Conservation (phyloP, 2,113 vertebrate genomes). For the Stegastes partitus region DNA sequence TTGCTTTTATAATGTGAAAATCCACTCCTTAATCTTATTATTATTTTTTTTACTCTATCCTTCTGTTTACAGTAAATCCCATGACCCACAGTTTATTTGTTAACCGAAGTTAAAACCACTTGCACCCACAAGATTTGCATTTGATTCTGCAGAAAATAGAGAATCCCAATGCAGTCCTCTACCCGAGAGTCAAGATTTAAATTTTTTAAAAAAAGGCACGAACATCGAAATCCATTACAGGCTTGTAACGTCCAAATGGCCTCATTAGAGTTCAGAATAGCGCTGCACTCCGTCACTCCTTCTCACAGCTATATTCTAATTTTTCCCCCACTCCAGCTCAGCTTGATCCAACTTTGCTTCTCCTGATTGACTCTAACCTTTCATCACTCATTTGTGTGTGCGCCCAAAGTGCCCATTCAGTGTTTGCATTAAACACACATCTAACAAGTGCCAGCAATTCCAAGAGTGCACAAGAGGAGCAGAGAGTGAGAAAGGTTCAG, state of each 20-base stretch:
- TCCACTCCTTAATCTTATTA: no score
- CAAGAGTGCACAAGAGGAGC: slow-evolving; percentile 34
- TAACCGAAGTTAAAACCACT: no score
- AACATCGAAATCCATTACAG: background rate
- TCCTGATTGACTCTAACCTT: slow-evolving; percentile 11
- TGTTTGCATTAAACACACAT: slow-evolving; percentile 34
- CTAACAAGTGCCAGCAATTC: slow-evolving; percentile 35
- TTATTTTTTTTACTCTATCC: no score
- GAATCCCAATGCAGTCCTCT: no score
- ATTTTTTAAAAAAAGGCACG: background rate
- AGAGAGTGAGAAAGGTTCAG: slow-evolving; percentile 29
- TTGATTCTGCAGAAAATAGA: no score
- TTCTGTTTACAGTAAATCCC: no score
- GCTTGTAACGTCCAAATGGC: background rate
- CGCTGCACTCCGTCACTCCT: background rate
- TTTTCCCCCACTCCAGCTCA: background rate
- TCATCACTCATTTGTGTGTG: background rate
- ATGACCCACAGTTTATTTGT: no score
- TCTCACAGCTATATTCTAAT: slow-evolving; percentile 1
- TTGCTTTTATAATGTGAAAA: no score
- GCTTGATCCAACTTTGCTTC: slow-evolving; percentile 4
- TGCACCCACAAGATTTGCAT: no score
- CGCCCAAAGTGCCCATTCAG: slow-evolving; percentile 10
- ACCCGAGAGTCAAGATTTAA: background rate
- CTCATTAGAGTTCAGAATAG: background rate